phyloP scores from a whole-genome alignment of 2,888 invertebrate genomes.

The Amphimallon solstitiale region DNA sequence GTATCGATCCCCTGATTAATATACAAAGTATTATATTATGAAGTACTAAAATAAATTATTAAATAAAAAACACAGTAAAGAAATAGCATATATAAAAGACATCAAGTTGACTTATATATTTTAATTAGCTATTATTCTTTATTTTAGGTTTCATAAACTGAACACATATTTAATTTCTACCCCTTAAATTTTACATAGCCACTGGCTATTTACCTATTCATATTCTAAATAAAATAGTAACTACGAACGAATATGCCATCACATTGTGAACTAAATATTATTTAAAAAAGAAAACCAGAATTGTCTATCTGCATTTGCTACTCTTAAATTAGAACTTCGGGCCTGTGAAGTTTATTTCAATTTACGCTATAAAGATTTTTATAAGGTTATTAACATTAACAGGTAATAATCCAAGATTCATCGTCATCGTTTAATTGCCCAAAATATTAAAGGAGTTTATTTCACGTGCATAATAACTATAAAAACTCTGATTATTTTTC shows the following conservation, averaged over 20 bases:
- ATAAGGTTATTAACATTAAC: slow-evolving; percentile 40
- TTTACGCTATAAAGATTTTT: slow-evolving; percentile 38
- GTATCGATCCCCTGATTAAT: too few species aligned
- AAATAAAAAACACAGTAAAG: too few species aligned
- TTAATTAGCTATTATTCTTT: too few species aligned
- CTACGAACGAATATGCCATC: too few species aligned
- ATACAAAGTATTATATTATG: too few species aligned
- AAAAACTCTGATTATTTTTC: slow-evolving; percentile 32
- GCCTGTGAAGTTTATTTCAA: slow-evolving; percentile 35
- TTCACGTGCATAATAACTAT: slow-evolving; percentile 36
- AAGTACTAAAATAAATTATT: too few species aligned
- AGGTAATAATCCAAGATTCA: slow-evolving; percentile 34
- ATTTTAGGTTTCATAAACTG: too few species aligned
- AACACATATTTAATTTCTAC: too few species aligned
- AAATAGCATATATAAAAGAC: too few species aligned
- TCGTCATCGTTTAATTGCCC: slow-evolving; percentile 35
- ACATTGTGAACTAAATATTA: background rate
- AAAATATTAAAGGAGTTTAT: slow-evolving; percentile 35
- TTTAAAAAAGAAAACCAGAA: background rate
- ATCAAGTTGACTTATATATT: too few species aligned
- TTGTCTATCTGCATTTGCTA: slow-evolving; percentile 9
- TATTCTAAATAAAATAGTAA: too few species aligned
- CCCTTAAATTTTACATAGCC: too few species aligned
- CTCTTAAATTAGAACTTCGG: slow-evolving; percentile 30
- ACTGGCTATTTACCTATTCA: background rate